phyloP scores from a whole-genome alignment of 2,113 vertebrate genomes.

The Parus major region DNA sequence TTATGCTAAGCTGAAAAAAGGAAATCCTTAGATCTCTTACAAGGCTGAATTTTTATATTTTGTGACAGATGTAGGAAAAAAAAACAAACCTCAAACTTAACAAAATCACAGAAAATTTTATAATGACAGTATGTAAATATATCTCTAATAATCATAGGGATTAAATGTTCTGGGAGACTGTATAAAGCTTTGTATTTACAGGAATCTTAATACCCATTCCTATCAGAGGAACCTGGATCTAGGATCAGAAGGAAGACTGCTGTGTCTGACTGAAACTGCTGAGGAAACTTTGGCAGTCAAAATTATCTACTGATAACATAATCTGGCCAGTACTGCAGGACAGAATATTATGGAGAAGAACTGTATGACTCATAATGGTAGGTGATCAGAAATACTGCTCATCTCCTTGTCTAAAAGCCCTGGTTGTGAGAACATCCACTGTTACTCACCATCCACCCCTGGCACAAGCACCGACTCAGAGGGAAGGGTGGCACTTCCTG shows the following conservation, averaged over 20 bases:
- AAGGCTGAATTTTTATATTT: background rate
- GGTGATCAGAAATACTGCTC: background rate
- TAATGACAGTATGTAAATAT: background rate
- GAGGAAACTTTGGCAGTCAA: background rate
- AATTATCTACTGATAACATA: background rate
- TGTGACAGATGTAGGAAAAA: background rate
- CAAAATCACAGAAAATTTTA: background rate
- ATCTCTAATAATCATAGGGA: background rate
- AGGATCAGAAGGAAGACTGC: background rate
- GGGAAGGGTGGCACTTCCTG: background rate
- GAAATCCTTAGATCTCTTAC: conserved; percentile 22
- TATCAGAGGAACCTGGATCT: background rate
- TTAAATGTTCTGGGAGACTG: background rate
- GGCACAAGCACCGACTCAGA: accelerated
- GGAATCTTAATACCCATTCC: background rate
- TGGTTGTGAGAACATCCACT: background rate
- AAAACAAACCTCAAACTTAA: accelerated
- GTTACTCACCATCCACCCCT: background rate
- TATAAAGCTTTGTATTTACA: conserved; percentile 11
- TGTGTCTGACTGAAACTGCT: background rate
- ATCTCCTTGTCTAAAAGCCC: background rate
- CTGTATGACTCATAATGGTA: background rate
- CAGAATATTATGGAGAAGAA: background rate
- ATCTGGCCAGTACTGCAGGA: background rate
- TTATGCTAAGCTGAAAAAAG: background rate